Evolutionary conservation across 2,797 vertebrate genomes (phyloP).

Genomic region (Liparis tanakae): DNA sequence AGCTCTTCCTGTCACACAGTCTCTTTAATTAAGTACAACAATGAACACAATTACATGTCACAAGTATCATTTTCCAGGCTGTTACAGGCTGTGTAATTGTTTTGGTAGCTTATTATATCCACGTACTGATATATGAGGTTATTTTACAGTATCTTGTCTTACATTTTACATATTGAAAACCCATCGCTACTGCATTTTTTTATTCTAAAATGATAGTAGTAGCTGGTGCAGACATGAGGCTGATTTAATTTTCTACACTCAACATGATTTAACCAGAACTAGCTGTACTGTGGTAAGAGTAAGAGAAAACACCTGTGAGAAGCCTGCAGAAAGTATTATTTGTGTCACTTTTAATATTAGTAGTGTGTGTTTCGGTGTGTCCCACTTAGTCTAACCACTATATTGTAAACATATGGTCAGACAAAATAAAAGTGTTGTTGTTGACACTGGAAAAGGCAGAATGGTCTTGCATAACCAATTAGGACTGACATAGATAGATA

Average conservation of each 20-base stretch:
- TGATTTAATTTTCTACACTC: not conserved
- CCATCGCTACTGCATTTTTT: not conserved
- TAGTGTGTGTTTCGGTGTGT: not conserved
- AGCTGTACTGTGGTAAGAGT: not conserved
- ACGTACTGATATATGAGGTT: not conserved
- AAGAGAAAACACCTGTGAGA: not conserved
- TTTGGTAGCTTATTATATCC: not conserved
- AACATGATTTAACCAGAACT: not conserved
- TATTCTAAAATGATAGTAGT: not conserved
- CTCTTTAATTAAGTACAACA: not conserved
- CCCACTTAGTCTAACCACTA: not conserved
- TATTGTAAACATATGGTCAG: not conserved
- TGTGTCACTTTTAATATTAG: not conserved
- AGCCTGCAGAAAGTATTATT: not conserved
- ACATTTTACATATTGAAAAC: not conserved
- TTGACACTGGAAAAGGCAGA: slow-evolving; percentile 19
- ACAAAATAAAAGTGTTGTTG: slow-evolving; percentile 25
- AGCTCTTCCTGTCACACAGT: slow-evolving; percentile 4
- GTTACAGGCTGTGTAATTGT: slow-evolving; percentile 12
- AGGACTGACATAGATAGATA: slow-evolving; percentile 28
- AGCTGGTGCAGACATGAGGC: not conserved
- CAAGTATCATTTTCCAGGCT: not conserved
- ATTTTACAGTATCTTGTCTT: not conserved
- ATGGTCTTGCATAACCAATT: slow-evolving; percentile 41
- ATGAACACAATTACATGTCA: slow-evolving; percentile 7